Percentiles rank a stretch among this genome's conserved stretches.
Evolutionary conservation across 2,113 vertebrate genomes (phyloP).

Genomic region (Choloepus hoffmanni): DNA sequence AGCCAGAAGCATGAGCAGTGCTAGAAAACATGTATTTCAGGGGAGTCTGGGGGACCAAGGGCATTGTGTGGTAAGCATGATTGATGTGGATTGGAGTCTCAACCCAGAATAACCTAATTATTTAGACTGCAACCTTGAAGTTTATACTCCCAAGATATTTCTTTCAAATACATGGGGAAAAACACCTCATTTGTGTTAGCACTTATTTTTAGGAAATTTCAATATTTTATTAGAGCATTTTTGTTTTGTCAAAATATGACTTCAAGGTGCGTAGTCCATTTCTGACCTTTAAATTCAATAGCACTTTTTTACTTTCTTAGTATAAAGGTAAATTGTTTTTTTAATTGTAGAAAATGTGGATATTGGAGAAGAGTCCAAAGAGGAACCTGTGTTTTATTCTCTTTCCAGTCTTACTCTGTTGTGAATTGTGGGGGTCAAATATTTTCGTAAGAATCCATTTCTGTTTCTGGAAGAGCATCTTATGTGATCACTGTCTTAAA

Average conservation of each 20-base stretch:
- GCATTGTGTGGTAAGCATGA: neutral
- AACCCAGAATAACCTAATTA: neutral
- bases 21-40: neutral
- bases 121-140: neutral
- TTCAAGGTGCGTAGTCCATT: neutral
- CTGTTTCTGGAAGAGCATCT: neutral
- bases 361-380: neutral
- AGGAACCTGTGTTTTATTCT: neutral
- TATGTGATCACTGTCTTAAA: neutral
- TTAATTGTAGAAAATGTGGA: neutral
- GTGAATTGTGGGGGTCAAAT: neutral
- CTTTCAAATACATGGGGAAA: conserved; percentile 4
- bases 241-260: conserved; percentile 24
- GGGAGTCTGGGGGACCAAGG: neutral
- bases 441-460: neutral
- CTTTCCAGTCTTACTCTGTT: neutral
- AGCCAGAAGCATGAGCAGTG: neutral
- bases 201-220: conserved; percentile 37
- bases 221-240: conserved; percentile 25
- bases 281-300: conserved; percentile 44
- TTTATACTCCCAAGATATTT: neutral
- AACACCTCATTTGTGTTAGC: neutral
- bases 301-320: neutral
- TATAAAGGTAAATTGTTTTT: conserved; percentile 11
- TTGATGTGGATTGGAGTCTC: neutral